A percentile compares a stretch with the other conserved stretches of the same genome.
These are phyloP conservation scores for Bovichtus diacanthus DNA, from an alignment of 2,797 vertebrate species.

Conservation along the genomic window DNA sequence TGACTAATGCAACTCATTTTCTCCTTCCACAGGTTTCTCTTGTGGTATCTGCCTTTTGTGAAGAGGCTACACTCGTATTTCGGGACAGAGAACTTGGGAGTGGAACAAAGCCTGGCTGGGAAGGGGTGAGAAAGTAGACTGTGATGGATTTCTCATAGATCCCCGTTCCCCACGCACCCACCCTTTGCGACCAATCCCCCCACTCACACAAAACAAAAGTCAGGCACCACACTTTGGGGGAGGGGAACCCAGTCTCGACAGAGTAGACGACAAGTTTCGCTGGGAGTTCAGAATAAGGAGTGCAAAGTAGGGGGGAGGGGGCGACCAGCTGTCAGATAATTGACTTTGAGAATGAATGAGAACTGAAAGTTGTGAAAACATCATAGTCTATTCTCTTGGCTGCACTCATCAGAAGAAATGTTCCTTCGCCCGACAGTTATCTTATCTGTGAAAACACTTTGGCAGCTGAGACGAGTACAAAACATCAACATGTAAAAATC, in stretches of 20 bases:
- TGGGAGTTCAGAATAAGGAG: slow-evolving; percentile 75
- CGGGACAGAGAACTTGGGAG: slow-evolving; percentile 71
- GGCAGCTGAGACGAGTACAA: neutral
- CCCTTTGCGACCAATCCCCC: slow-evolving; percentile 67
- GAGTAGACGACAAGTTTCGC: slow-evolving; percentile 82
- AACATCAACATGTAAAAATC: slow-evolving; percentile 30
- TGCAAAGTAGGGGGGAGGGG: slow-evolving; percentile 70
- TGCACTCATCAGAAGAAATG: neutral
- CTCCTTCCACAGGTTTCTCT: slow-evolving; percentile 58
- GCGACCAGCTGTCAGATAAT: slow-evolving; percentile 78
- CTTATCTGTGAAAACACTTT: slow-evolving; percentile 27
- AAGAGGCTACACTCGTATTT: slow-evolving; percentile 64
- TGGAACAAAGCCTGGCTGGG: slow-evolving; percentile 77
- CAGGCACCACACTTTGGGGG: slow-evolving; percentile 81
- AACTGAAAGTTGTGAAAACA: slow-evolving; percentile 66
- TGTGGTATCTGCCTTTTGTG: slow-evolving; percentile 42
- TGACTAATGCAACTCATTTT: slow-evolving; percentile 28
- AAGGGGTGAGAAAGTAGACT: slow-evolving; percentile 79
- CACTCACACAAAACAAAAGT: slow-evolving; percentile 83
- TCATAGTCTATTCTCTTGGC: neutral
- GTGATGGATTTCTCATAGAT: slow-evolving; percentile 77
- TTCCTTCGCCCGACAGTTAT: neutral
- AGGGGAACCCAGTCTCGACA: slow-evolving; percentile 82
- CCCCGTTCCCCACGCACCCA: slow-evolving; percentile 62
- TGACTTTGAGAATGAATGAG: slow-evolving; percentile 68